phyloP scores from a whole-genome alignment of 1,140 invertebrate species.

The Eumeta japonica region DNA sequence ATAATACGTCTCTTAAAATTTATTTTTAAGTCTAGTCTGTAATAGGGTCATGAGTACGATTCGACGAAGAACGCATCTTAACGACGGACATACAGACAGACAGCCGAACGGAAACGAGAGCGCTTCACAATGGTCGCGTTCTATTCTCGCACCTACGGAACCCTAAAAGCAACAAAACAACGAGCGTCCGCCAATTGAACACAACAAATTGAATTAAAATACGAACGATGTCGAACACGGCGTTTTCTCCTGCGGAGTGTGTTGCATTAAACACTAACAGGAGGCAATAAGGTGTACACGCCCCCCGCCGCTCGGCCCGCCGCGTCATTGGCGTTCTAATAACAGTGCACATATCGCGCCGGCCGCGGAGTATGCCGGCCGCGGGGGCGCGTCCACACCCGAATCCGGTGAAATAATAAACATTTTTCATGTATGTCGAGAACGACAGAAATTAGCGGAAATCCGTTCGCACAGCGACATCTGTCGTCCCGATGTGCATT shows the following conservation, averaged over 20 bases:
- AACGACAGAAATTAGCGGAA: constrained; percentile 20
- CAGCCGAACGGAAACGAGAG: too few species aligned
- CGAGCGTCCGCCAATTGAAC: constrained; percentile 3
- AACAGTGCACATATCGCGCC: constrained; percentile 22
- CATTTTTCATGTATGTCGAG: constrained; percentile 11
- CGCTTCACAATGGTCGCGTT: too few species aligned
- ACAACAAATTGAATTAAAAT: constrained; percentile 10
- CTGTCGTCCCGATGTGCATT: too few species aligned
- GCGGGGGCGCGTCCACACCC: too few species aligned
- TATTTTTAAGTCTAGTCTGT: too few species aligned
- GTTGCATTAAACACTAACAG: constrained; percentile 32
- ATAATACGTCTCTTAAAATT: too few species aligned
- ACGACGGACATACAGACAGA: not conserved
- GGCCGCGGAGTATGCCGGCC: not conserved
- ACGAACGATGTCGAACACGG: too few species aligned
- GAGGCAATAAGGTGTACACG: constrained; percentile 18
- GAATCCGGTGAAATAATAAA: too few species aligned
- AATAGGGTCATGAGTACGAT: too few species aligned
- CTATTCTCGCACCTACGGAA: too few species aligned
- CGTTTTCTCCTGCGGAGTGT: constrained; percentile 7
- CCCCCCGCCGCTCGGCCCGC: constrained; percentile 20
- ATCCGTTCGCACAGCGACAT: too few species aligned
- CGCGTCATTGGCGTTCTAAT: constrained; percentile 18
- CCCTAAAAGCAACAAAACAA: constrained; percentile 5
- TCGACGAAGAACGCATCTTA: too few species aligned